phyloP scores from a whole-genome alignment of 2,113 vertebrate genomes.

The Brachypodius melanocephalos region DNA sequence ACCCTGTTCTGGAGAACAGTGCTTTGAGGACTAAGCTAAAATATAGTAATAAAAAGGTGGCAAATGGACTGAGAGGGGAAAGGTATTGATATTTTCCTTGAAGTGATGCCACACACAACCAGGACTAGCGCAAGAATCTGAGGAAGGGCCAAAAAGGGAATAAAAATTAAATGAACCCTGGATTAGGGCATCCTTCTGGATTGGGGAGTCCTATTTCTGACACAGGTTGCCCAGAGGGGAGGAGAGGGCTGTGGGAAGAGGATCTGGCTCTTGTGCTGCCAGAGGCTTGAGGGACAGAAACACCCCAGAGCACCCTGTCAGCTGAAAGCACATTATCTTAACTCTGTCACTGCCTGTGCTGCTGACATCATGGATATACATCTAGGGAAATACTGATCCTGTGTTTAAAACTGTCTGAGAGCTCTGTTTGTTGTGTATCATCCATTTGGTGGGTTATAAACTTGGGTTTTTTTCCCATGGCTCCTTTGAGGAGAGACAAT shows the following conservation, averaged over 20 bases:
- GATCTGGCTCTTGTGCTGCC: neutral
- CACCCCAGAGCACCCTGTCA: neutral
- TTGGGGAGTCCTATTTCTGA: accelerated
- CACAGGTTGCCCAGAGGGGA: neutral
- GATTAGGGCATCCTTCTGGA: neutral
- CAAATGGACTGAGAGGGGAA: neutral
- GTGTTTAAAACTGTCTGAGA: neutral
- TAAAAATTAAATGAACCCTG: neutral
- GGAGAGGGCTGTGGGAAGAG: neutral
- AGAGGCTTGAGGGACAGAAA: neutral
- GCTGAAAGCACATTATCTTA: neutral
- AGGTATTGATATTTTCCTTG: neutral
- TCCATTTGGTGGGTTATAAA: neutral
- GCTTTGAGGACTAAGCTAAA: neutral
- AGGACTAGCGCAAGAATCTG: neutral
- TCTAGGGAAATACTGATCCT: neutral
- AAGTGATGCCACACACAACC: neutral
- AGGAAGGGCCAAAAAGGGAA: neutral
- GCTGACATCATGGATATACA: neutral
- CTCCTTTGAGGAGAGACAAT: neutral
- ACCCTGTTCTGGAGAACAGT: neutral
- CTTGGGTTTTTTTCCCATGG: neutral
- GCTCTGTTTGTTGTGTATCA: neutral
- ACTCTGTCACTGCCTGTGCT: neutral
- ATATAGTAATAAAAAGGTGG: neutral